Conservation (phyloP, 2,888 invertebrate species). For the Acronicta leporina region DNA sequence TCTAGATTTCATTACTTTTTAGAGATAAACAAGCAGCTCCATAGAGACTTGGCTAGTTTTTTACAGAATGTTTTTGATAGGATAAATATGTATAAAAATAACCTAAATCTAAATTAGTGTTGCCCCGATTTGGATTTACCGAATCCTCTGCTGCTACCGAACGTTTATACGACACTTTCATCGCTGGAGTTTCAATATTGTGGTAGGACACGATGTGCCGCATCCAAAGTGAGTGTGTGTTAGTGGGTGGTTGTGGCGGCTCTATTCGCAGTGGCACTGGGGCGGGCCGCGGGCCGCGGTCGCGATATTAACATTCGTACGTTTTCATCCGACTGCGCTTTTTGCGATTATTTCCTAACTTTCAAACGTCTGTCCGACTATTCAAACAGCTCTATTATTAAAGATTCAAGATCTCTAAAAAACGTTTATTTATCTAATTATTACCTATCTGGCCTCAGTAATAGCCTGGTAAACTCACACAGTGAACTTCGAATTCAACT, state of each 20-base stretch:
- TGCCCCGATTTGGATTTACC: too few relatives aligned
- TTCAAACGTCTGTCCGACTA: constrained; percentile 60
- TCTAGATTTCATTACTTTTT: too few relatives aligned
- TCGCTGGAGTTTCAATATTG: too few relatives aligned
- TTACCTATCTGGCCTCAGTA: neutral
- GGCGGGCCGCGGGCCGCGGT: constrained; percentile 75
- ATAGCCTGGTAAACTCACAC: too few relatives aligned
- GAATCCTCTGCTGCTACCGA: too few relatives aligned
- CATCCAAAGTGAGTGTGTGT: constrained; percentile 9
- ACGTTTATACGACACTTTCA: too few relatives aligned
- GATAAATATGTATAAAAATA: too few relatives aligned
- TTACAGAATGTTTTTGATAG: too few relatives aligned
- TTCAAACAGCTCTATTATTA: constrained; percentile 20
- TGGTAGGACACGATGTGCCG: neutral
- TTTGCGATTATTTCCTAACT: constrained; percentile 74
- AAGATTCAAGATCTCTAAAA: neutral
- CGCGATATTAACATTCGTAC: constrained; percentile 86
- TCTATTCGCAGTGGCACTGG: constrained; percentile 73
- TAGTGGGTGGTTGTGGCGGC: constrained; percentile 42
- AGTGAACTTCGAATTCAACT: too few relatives aligned
- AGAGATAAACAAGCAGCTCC: too few relatives aligned
- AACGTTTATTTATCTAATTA: neutral
- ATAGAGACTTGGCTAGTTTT: too few relatives aligned
- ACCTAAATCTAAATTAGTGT: too few relatives aligned
- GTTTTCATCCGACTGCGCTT: constrained; percentile 69